phyloP scores from a whole-genome alignment of 1,140 invertebrate genomes.

The Pseudomyrmex concolor region DNA sequence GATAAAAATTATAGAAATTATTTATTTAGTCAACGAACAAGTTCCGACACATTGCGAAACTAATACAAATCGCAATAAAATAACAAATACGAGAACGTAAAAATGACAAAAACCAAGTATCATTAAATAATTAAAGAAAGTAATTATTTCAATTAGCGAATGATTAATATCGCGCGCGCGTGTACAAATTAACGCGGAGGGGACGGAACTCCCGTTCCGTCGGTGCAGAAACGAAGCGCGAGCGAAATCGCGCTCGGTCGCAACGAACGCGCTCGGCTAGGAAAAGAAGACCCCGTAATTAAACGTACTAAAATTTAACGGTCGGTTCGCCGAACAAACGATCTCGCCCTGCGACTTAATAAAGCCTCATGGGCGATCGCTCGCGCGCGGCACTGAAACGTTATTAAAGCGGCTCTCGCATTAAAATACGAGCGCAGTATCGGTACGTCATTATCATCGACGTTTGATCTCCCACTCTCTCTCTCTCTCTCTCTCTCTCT shows the following conservation, averaged over 20 bases:
- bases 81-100: too few relatives aligned
- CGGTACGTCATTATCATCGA: constrained; percentile 66
- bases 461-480: constrained; percentile 28
- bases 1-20: too few relatives aligned
- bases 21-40: too few relatives aligned
- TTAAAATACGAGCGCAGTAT: constrained; percentile 72
- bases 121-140: neutral
- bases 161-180: constrained; percentile 9
- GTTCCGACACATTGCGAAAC: too few relatives aligned
- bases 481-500: neutral
- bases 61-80: too few relatives aligned
- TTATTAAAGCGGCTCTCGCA: constrained; percentile 74
- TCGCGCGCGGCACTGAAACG: constrained; percentile 64
- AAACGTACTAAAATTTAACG: constrained; percentile 80
- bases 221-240: constrained; percentile 3
- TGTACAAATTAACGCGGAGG: neutral
- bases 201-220: too few relatives aligned
- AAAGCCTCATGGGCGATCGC: constrained; percentile 68
- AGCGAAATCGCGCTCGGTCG: constrained; percentile 25
- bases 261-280: constrained; percentile 12
- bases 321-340: constrained; percentile 67
- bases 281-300: constrained; percentile 72
- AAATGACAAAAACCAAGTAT: neutral
- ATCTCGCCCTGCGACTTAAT: constrained; percentile 74
- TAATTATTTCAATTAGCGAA: constrained; percentile 29